A percentile compares a stretch with the other conserved stretches of the same genome.
Evolutionary conservation across 2,888 invertebrate species (phyloP).

Genomic region (Plagodis pulveraria): DNA sequence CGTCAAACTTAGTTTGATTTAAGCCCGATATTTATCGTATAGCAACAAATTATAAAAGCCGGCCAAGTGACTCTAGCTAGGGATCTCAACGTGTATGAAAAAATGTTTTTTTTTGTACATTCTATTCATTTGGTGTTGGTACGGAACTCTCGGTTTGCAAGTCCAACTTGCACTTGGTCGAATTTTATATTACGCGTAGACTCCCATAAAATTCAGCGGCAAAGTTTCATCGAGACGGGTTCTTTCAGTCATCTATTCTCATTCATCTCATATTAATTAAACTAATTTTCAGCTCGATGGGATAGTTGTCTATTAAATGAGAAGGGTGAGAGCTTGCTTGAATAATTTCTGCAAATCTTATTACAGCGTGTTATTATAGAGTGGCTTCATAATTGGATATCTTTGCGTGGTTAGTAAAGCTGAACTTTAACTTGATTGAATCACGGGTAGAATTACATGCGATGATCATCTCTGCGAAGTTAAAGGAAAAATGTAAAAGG

Average conservation of each 20-base stretch:
- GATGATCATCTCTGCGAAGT: background rate
- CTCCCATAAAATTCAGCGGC: no score
- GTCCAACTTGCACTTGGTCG: no score
- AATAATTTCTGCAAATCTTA: conserved; percentile 47
- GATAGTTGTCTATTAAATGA: conserved; percentile 43
- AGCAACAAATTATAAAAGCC: no score
- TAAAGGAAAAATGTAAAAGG: no score
- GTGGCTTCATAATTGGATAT: conserved; percentile 39
- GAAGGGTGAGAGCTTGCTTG: conserved; percentile 43
- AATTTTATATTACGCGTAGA: no score
- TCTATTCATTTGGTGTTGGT: no score
- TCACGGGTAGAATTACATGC: conserved; percentile 6
- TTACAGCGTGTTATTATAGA: conserved; percentile 44
- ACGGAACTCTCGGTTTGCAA: no score
- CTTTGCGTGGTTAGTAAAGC: conserved; percentile 29
- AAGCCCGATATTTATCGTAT: no score
- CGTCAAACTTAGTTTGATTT: no score
- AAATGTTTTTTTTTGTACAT: no score
- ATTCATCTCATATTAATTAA: conserved; percentile 55
- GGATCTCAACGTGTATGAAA: no score
- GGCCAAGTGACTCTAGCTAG: no score
- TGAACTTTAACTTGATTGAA: conserved; percentile 8
- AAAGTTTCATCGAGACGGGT: background rate
- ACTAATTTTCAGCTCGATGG: conserved; percentile 58
- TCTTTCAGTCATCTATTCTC: conserved; percentile 19